Evolutionary conservation across 1,140 invertebrate genomes (phyloP), one percentile per base, ranked within the genome.

Genomic region (Drosophila kanapiae): DNA sequence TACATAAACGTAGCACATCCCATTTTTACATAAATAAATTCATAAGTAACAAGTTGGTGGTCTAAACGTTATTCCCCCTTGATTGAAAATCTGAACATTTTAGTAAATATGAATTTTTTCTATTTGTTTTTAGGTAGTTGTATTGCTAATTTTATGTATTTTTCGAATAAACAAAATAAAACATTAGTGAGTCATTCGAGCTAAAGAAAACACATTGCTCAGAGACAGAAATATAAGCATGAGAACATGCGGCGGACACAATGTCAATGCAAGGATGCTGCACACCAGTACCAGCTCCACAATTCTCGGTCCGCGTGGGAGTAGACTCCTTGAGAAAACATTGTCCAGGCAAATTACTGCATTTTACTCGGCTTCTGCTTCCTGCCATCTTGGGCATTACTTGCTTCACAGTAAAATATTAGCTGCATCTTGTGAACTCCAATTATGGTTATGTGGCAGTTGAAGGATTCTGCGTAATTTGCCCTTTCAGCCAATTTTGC

Each of bases 301-400:
- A n/a, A 14, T 38, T 38, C 1, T 38, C 37, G 13, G 13, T 14
- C 37, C 5, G 14, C 4, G 31, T 31, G 5, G 31, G 31, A 38
- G 37, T 14, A 38, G 13, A 4, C 37, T 14, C 14, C 14, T 13
- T 38, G 37, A 6, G 13, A 14, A 38, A 13, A 38, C 37, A 38
- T 38, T 38, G 37, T 38, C 13, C 14, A 4, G 37, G 13, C 37
- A 82, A 75, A 84, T 84, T 75, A 82, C 79, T 79, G 76, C 76
- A 82, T 79, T 84, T 82, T 82, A 62, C 81, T 76, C 76, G 71
- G 82, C 81, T 84, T 79, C 81, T 71, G 56, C 71, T 79, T 84
- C 81, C 81, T 70, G 79, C 33, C 79, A 78, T 64, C 75, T 65
- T 68, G 43, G 62, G 48, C 70, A 69, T 79, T 75, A 60, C 75